phyloP scores from a whole-genome alignment of 2,113 vertebrate species.

The Oenanthe oenanthe region DNA sequence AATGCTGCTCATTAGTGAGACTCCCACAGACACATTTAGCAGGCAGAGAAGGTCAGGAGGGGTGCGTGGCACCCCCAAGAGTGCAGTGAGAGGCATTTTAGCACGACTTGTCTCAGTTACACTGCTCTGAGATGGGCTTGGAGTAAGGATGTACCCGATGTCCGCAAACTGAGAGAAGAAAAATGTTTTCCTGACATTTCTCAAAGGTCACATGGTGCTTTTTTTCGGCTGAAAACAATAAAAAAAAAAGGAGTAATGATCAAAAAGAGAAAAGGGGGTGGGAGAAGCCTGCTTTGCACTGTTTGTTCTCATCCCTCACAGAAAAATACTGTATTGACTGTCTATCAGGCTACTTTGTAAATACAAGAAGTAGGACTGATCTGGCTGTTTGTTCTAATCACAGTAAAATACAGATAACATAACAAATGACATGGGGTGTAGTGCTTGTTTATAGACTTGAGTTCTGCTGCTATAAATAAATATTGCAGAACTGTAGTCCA shows the following conservation, averaged over 20 bases:
- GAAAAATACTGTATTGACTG: not conserved
- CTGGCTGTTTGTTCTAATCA: constrained; percentile 62
- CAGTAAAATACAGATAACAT: constrained; percentile 36
- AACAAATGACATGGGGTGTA: not conserved
- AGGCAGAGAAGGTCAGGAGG: not conserved
- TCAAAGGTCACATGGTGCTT: constrained; percentile 37
- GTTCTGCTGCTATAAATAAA: not conserved
- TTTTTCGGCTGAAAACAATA: constrained; percentile 32
- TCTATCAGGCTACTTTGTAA: constrained; percentile 33
- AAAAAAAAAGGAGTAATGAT: constrained; percentile 10
- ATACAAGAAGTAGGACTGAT: constrained; percentile 48
- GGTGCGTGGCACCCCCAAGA: not conserved
- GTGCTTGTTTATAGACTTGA: not conserved
- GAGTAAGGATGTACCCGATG: not conserved
- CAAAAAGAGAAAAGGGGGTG: not conserved
- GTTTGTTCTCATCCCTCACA: constrained; percentile 1
- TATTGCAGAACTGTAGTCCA: not conserved
- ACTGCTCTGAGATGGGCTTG: not conserved
- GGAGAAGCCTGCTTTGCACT: not conserved
- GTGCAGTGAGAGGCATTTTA: not conserved
- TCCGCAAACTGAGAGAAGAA: not conserved
- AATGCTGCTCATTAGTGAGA: not conserved
- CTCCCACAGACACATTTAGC: not conserved
- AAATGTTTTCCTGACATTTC: constrained; percentile 46
- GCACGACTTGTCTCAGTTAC: not conserved